Evolutionary conservation across 2,113 vertebrate species (phyloP), one percentile per base, ranked within the genome.

Genomic region (Ellobius talpinus): DNA sequence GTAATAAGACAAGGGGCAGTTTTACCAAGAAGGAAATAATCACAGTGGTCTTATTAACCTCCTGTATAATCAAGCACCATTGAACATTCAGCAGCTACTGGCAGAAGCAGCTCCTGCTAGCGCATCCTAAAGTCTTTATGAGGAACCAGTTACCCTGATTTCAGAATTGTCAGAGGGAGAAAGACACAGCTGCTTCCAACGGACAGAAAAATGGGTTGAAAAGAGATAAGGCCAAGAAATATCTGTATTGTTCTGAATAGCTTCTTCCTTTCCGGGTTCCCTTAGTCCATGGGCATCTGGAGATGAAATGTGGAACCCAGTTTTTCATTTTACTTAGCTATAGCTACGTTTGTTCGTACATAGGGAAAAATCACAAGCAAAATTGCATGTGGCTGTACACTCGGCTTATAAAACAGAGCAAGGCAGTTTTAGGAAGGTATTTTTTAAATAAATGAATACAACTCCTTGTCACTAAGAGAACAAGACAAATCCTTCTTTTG

Each of bases 121-220:
- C 79, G 84, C 73, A 90, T 93, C 95, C 90, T 76, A 82, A 89
- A 90, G 95, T 55, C 94, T 88, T 96, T 79, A 90, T 47, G 79
- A 96, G 96, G 85, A 96, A 89, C 36, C 81, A 85, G 92, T 94
- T 95, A 81, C 81, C 42, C 95, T 98, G 96, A 97, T 97, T 97
- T 97, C 96, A 93, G 90, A 97, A 96, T 96, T 98, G 95, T 95
- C 88, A 76, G 92, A 68, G 58, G 61, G 81, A 96, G 94, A 96
- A 96, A 97, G 95, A 89, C 96, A 94, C 97, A 97, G 96, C 97
- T 97, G 97, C 94, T 93, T 96, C 93, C 95, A 97, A 96, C 74
- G 85, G 92, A 81, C 94, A 93, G 93, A 97, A 97, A 98, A 98
- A 93, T 94, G 77, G 95, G 94, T 90, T 86, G 95, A 86, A 97